phyloP scores from a whole-genome alignment of 2,113 vertebrate species.

The Gobio gobio region DNA sequence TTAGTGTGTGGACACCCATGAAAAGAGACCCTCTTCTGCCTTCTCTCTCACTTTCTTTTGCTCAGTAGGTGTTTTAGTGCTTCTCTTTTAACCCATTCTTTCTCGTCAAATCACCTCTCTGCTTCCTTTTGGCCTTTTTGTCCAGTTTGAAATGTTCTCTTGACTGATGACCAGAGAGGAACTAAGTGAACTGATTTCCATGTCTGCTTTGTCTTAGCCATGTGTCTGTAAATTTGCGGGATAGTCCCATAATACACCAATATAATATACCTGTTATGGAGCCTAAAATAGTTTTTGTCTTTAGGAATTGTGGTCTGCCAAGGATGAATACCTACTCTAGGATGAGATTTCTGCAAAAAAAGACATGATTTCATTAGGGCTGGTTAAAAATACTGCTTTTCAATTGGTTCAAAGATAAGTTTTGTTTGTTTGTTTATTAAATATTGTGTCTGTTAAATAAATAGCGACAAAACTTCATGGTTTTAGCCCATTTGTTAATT shows the following conservation, averaged over 20 bases:
- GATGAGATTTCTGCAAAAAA: background rate
- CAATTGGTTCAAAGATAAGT: background rate
- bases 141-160: slow-evolving; percentile 70
- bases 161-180: slow-evolving; percentile 79
- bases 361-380: background rate
- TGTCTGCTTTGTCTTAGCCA: slow-evolving; percentile 70
- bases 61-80: slow-evolving; percentile 61
- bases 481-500: background rate
- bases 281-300: background rate
- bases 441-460: background rate
- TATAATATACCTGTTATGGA: background rate
- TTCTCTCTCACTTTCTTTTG: slow-evolving; percentile 63
- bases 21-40: slow-evolving; percentile 71
- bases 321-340: background rate
- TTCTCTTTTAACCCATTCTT: slow-evolving; percentile 54
- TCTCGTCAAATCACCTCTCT: slow-evolving; percentile 41
- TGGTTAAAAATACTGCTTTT: background rate
- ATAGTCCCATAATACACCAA: slow-evolving; percentile 42
- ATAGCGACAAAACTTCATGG: background rate
- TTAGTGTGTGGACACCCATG: slow-evolving; percentile 66
- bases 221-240: slow-evolving; percentile 63
- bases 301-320: background rate
- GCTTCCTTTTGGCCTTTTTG: slow-evolving; percentile 68
- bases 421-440: background rate
- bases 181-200: slow-evolving; percentile 79